Conservation (phyloP, 2,888 invertebrate species). For the Heliconius sara region DNA sequence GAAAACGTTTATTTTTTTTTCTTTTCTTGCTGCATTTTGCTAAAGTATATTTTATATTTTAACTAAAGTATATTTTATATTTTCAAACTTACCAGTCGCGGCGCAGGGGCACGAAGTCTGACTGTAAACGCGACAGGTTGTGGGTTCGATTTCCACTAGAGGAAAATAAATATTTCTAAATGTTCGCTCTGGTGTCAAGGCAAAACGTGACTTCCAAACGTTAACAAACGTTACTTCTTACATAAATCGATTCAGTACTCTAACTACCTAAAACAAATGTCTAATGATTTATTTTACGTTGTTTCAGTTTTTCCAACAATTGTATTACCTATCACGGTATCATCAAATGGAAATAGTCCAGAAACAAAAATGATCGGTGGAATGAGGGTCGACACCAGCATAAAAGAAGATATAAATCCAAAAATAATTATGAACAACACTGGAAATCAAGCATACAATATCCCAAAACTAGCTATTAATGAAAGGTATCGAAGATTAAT, state of each 20-base stretch:
- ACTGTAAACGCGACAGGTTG: too few relatives aligned
- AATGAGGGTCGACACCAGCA: slow-evolving; percentile 67
- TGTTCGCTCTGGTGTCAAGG: too few relatives aligned
- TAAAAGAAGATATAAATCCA: slow-evolving; percentile 61
- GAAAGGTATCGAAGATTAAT: slow-evolving; percentile 90
- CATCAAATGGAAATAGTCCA: slow-evolving; percentile 81
- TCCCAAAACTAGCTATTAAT: slow-evolving; percentile 77
- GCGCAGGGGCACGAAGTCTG: too few relatives aligned
- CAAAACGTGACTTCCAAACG: neutral
- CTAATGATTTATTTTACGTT: slow-evolving; percentile 47
- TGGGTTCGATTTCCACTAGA: too few relatives aligned
- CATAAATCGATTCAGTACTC: neutral
- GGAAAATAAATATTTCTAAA: too few relatives aligned
- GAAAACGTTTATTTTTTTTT: too few relatives aligned
- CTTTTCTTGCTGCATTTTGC: too few relatives aligned
- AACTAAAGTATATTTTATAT: too few relatives aligned
- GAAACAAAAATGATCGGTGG: slow-evolving; percentile 74
- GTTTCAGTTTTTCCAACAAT: slow-evolving; percentile 74
- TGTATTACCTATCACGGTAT: slow-evolving; percentile 73
- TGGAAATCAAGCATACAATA: slow-evolving; percentile 41
- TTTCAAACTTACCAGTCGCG: too few relatives aligned
- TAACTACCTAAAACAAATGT: neutral
- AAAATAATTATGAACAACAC: slow-evolving; percentile 39
- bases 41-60: too few relatives aligned
- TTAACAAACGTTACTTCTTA: too few relatives aligned